These are phyloP conservation scores for Pygoscelis adeliae DNA, from an alignment of 2,113 vertebrate species.

Conservation along the genomic window DNA sequence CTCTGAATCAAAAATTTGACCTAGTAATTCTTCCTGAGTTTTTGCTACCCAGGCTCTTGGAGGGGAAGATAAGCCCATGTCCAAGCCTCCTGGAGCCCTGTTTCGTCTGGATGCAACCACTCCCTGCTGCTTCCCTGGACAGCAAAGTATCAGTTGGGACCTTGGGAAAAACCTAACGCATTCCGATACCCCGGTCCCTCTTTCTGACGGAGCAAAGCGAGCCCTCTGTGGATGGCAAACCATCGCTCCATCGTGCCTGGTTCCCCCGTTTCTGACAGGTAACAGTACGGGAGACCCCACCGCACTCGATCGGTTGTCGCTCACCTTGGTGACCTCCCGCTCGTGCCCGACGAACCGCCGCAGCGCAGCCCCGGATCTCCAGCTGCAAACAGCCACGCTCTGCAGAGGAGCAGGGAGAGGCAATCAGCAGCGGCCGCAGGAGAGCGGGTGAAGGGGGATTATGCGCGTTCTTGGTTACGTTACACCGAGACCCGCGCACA, in stretches of 20 bases:
- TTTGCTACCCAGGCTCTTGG: not conserved
- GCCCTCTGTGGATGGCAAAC: not conserved
- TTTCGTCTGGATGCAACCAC: not conserved
- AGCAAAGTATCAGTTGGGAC: not conserved
- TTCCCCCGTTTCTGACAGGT: not conserved
- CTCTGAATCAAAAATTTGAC: not conserved
- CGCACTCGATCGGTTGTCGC: rapidly evolving
- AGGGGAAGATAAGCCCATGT: not conserved
- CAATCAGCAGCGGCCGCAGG: not conserved
- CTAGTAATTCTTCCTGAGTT: not conserved
- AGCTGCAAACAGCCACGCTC: slow-evolving; percentile 89
- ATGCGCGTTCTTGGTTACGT: rapidly evolving
- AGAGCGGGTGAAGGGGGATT: not conserved
- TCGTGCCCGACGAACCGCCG: slow-evolving; percentile 86
- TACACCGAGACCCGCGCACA: rapidly evolving
- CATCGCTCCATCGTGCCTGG: rapidly evolving
- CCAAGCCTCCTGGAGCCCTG: not conserved
- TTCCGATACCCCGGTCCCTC: not conserved
- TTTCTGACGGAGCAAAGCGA: rapidly evolving
- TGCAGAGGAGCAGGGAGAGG: slow-evolving; percentile 42
- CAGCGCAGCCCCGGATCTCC: slow-evolving; percentile 85
- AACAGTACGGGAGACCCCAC: not conserved
- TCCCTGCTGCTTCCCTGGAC: not conserved
- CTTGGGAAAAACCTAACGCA: not conserved
- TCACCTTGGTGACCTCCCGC: slow-evolving; percentile 94